phyloP scores from a whole-genome alignment of 1,140 invertebrate genomes.

The Drosophila azteca region DNA sequence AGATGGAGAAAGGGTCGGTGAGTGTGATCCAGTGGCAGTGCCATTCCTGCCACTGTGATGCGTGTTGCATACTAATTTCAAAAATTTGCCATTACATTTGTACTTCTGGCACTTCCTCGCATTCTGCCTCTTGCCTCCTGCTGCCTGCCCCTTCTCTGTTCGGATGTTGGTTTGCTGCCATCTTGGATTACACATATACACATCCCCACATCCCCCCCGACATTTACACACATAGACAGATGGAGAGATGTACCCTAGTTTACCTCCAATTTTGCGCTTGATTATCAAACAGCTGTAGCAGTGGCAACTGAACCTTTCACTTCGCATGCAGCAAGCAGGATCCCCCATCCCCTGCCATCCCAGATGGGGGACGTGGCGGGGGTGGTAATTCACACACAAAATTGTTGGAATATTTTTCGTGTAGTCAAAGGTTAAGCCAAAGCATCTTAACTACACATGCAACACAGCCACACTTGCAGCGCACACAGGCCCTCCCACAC shows the following conservation, averaged over 20 bases:
- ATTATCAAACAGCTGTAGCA: slow-evolving; percentile 56
- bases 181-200: slow-evolving; percentile 52
- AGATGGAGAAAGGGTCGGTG: too few relatives aligned
- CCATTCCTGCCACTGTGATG: slow-evolving; percentile 40
- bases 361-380: background rate
- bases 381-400: slow-evolving; percentile 51
- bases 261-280: slow-evolving; percentile 51
- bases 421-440: slow-evolving; percentile 64
- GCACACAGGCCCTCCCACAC: slow-evolving; percentile 8
- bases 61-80: slow-evolving; percentile 77
- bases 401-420: slow-evolving; percentile 56
- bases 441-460: slow-evolving; percentile 52
- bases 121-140: slow-evolving; percentile 15
- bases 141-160: background rate
- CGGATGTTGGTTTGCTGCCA: slow-evolving; percentile 31
- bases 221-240: too few relatives aligned
- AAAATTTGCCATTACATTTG: slow-evolving; percentile 77
- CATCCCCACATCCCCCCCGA: slow-evolving; percentile 22
- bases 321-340: background rate
- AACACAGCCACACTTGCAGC: background rate
- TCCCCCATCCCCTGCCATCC: too few relatives aligned
- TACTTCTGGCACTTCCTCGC: slow-evolving; percentile 47
- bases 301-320: slow-evolving; percentile 21
- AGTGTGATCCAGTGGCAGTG: background rate
- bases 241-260: slow-evolving; percentile 7